phyloP scores from a whole-genome alignment of 2,797 vertebrate genomes.

The Staurois parvus region DNA sequence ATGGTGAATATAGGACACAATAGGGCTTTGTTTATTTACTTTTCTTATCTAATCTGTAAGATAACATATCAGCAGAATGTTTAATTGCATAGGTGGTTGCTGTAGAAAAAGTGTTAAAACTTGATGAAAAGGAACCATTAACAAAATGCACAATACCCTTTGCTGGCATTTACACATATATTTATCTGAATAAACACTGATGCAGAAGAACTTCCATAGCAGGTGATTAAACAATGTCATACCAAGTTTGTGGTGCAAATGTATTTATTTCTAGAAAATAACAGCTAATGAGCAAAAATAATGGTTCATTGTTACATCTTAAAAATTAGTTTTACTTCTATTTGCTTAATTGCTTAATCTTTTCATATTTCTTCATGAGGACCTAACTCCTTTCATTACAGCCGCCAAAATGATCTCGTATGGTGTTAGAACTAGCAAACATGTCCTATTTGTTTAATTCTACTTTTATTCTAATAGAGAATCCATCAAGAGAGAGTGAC shows the following conservation, averaged over 20 bases:
- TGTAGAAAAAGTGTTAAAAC: conserved; percentile 20
- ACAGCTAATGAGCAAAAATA: neutral
- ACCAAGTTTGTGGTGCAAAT: neutral
- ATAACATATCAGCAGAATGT: conserved; percentile 70
- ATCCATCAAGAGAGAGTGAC: too few relatives aligned
- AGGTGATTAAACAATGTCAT: conserved; percentile 11
- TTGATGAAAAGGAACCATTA: conserved; percentile 28
- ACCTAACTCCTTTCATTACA: too few relatives aligned
- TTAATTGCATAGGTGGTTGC: conserved; percentile 56
- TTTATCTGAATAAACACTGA: neutral
- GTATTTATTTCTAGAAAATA: neutral
- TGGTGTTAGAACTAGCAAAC: too few relatives aligned
- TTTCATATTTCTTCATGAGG: too few relatives aligned
- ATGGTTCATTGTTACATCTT: too few relatives aligned
- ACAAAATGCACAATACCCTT: conserved; percentile 4
- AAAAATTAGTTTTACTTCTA: too few relatives aligned
- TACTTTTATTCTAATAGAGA: too few relatives aligned
- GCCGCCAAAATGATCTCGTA: too few relatives aligned
- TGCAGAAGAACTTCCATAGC: neutral
- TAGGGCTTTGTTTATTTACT: conserved; percentile 30
- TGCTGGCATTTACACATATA: conserved; percentile 26
- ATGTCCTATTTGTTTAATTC: too few relatives aligned
- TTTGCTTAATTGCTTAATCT: too few relatives aligned
- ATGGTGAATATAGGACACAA: conserved; percentile 18
- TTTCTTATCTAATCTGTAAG: conserved; percentile 67